Evolutionary conservation across 2,888 invertebrate genomes (phyloP).

Genomic region (Candidula unifasciata): DNA sequence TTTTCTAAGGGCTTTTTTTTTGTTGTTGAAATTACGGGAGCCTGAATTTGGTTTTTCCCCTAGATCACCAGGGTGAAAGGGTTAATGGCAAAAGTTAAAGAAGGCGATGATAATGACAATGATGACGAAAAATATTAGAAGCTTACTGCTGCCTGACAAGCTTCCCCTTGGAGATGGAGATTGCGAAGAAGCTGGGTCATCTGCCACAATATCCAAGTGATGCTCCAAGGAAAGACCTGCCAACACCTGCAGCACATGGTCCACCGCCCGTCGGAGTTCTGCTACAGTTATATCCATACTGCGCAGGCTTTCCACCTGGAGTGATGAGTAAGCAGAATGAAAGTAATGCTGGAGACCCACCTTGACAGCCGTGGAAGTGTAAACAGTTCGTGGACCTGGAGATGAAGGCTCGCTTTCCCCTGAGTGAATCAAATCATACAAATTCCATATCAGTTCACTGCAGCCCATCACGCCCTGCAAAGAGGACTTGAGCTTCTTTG

Average conservation of each 20-base stretch:
- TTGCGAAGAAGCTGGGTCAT: constrained; percentile 11
- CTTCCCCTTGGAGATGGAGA: constrained; percentile 43
- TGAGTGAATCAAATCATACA: constrained; percentile 35
- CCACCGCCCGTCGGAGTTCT: constrained; percentile 40
- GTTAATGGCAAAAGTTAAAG: too few relatives aligned
- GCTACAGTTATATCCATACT: constrained; percentile 13
- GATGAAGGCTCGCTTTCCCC: background rate
- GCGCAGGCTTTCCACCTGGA: background rate
- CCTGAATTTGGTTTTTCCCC: too few relatives aligned
- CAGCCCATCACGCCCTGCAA: constrained; percentile 26
- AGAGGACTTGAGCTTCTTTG: constrained; percentile 7
- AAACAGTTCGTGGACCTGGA: background rate
- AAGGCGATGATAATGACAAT: too few relatives aligned
- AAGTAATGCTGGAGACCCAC: constrained; percentile 42
- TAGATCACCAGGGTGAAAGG: too few relatives aligned
- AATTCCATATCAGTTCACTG: constrained; percentile 27
- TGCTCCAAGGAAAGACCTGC: background rate
- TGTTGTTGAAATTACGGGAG: too few relatives aligned
- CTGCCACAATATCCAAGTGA: constrained; percentile 37
- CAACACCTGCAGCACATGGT: constrained; percentile 24
- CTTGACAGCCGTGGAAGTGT: background rate
- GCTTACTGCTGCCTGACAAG: constrained; percentile 44
- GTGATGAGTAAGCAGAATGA: constrained; percentile 35
- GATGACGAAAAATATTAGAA: background rate
- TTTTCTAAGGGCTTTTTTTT: too few relatives aligned